Percentiles rank a stretch among this genome's conserved stretches.
Evolutionary conservation across 2,888 invertebrate species (phyloP).

Genomic region (Euproctis similis): DNA sequence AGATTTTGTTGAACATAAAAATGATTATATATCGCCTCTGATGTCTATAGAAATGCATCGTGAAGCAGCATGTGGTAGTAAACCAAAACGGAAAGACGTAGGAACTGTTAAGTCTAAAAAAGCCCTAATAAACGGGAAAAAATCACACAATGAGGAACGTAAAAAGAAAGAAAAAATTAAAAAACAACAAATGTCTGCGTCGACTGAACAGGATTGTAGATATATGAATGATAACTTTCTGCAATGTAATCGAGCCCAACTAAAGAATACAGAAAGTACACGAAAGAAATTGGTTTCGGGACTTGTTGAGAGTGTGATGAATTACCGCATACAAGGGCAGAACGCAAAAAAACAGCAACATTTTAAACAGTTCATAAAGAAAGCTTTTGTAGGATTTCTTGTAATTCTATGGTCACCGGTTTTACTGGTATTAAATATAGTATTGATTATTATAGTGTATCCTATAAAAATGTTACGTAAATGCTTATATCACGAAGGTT

Average conservation of each 20-base stretch:
- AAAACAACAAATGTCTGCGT: too few relatives aligned
- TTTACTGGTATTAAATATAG: conserved; percentile 27
- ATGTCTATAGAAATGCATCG: conserved; percentile 2
- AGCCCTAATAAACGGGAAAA: too few relatives aligned
- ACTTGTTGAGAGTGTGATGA: conserved; percentile 1
- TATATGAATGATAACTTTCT: not conserved
- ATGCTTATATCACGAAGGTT: not conserved
- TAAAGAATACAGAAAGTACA: not conserved
- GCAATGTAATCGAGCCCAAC: not conserved
- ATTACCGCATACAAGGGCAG: not conserved
- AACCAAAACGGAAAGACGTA: too few relatives aligned
- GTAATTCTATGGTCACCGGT: conserved; percentile 41
- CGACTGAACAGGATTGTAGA: too few relatives aligned
- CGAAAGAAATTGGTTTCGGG: conserved; percentile 1
- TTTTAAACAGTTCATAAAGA: conserved; percentile 16
- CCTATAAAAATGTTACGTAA: conserved; percentile 21
- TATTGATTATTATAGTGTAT: conserved; percentile 33
- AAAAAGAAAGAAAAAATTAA: too few relatives aligned
- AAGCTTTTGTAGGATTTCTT: conserved; percentile 25
- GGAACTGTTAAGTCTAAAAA: too few relatives aligned
- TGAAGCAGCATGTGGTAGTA: conserved; percentile 10
- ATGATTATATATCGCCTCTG: too few relatives aligned
- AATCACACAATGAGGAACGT: too few relatives aligned
- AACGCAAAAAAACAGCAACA: not conserved
- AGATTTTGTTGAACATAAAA: too few relatives aligned